Evolutionary conservation across 1,140 invertebrate genomes (phyloP).

Genomic region (Drosophila erecta): DNA sequence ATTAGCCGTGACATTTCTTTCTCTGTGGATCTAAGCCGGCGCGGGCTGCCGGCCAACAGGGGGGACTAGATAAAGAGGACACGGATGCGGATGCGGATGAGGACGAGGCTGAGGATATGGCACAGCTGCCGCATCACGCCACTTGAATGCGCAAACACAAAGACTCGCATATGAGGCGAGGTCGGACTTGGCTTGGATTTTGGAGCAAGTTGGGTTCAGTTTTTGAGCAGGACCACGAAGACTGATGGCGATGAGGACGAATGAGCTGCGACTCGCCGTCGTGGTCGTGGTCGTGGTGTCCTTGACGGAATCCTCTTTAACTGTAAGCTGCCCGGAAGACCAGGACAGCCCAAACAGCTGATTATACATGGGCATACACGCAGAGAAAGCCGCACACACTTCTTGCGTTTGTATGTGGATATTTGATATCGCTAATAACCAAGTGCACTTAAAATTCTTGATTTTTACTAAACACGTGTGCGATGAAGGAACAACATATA

Average conservation of each 20-base stretch:
- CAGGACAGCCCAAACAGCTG: conserved; percentile 21
- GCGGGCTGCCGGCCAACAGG: not conserved
- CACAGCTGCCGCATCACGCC: conserved; percentile 56
- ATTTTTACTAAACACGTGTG: too few relatives aligned
- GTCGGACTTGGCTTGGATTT: conserved; percentile 26
- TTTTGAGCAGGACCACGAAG: conserved; percentile 29
- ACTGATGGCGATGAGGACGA: conserved; percentile 52
- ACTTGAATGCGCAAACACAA: conserved; percentile 81
- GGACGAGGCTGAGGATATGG: conserved; percentile 15
- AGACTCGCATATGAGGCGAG: conserved; percentile 68
- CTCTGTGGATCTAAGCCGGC: conserved; percentile 16
- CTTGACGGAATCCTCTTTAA: conserved; percentile 70
- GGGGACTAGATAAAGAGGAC: conserved; percentile 34
- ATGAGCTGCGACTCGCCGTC: conserved; percentile 37
- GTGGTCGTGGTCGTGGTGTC: conserved; percentile 36
- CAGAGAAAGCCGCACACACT: not conserved
- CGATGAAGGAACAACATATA: too few relatives aligned
- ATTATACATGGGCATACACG: conserved; percentile 19
- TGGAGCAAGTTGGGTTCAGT: not conserved
- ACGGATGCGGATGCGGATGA: conserved; percentile 23
- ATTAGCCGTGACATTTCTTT: conserved; percentile 2
- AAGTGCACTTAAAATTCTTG: too few relatives aligned
- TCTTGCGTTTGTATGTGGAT: not conserved
- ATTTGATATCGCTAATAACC: too few relatives aligned
- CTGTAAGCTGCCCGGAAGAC: conserved; percentile 45